phyloP scores from a whole-genome alignment of 2,113 vertebrate genomes.

The Sylvietta virens region DNA sequence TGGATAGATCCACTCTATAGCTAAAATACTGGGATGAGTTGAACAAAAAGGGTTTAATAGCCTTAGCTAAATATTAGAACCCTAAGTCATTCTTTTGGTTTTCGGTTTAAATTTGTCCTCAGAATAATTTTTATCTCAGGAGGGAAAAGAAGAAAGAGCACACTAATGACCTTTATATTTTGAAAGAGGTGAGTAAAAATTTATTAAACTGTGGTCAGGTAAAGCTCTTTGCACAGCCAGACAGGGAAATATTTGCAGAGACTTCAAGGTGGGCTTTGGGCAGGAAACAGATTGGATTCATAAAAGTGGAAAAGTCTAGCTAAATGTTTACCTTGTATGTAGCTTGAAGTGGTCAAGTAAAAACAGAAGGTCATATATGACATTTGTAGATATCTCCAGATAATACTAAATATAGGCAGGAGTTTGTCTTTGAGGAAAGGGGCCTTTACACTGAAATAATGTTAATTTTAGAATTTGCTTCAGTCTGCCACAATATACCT shows the following conservation, averaged over 20 bases:
- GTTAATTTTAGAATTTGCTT: conserved; percentile 31
- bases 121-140: neutral
- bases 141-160: neutral
- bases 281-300: conserved; percentile 52
- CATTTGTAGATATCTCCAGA: conserved; percentile 67
- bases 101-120: conserved; percentile 8
- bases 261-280: neutral
- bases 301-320: conserved; percentile 34
- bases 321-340: conserved; percentile 61
- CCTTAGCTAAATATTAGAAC: conserved; percentile 33
- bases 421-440: neutral
- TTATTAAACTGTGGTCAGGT: conserved; percentile 45
- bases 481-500: neutral
- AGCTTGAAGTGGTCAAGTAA: conserved; percentile 57
- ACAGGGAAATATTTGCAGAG: conserved; percentile 48
- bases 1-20: neutral
- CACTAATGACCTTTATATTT: conserved; percentile 51
- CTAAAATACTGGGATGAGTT: neutral
- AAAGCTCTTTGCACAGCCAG: conserved; percentile 51
- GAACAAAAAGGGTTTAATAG: neutral
- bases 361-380: conserved; percentile 66
- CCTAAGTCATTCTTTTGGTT: neutral
- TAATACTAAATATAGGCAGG: conserved; percentile 52
- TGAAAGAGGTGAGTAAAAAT: conserved; percentile 25
- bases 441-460: neutral